A percentile compares a stretch with the other conserved stretches of the same genome.
Evolutionary conservation across 2,113 vertebrate genomes (phyloP).

Genomic region (Tor tambroides): DNA sequence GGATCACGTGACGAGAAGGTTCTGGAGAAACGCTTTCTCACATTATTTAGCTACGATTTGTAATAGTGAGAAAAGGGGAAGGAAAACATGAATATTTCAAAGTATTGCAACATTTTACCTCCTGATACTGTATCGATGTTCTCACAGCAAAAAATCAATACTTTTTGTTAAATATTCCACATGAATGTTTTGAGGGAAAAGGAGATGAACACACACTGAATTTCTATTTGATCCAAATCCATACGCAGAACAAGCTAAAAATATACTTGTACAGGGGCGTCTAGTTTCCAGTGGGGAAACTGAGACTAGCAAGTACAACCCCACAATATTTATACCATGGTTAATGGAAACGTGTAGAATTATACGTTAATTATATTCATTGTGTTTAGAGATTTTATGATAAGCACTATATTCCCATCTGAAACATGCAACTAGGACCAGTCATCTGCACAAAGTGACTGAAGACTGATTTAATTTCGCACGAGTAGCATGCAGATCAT

Average conservation of each 20-base stretch:
- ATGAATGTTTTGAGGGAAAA: not conserved
- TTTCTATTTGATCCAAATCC: not conserved
- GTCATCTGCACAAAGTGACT: not conserved
- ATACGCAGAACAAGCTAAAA: not conserved
- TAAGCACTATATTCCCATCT: not conserved
- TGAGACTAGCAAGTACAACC: not conserved
- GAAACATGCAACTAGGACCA: too few relatives aligned
- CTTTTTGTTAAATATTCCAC: not conserved
- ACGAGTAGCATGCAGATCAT: too few relatives aligned
- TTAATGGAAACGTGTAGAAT: not conserved
- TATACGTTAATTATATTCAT: not conserved
- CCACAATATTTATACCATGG: not conserved
- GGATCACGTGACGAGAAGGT: slow-evolving; percentile 87
- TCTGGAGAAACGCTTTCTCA: not conserved
- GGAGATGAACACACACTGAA: not conserved
- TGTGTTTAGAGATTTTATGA: not conserved
- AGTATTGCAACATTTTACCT: not conserved
- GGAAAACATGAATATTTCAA: not conserved
- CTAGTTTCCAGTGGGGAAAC: not conserved
- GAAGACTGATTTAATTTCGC: not conserved
- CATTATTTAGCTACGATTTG: slow-evolving; percentile 4
- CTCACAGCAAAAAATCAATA: not conserved
- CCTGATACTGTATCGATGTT: not conserved
- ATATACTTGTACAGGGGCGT: not conserved
- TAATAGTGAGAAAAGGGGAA: not conserved